Evolutionary conservation across 92 coral and sea anemone genomes (phyloP), one percentile per base, ranked within the genome.

Genomic region (Paramuricea clavata): DNA sequence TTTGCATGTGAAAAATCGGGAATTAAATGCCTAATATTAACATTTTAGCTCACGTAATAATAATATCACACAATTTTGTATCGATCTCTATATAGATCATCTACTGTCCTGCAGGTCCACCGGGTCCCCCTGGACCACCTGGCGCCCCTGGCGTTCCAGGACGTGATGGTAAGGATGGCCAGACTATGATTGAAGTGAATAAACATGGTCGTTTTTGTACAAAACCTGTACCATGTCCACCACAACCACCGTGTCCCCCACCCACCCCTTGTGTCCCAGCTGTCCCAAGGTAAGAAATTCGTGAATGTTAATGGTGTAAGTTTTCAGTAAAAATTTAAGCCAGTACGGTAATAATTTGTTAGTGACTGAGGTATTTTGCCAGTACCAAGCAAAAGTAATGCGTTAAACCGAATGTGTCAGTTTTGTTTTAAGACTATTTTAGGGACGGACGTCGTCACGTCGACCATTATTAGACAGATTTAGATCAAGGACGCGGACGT

Each of bases 111-210:
- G 87, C 94, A 27, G 94, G 95, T 52, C 95, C 95, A 5, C 94
- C 95, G 6, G 98, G 98, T 2, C 93, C 95, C 36, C 93, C 98
- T 1, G 98, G 98, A 1, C 91, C 96, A 0, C 89, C 91, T 12
- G 97, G 97, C 6, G 49, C 89, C 0, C 98, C 92, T 41, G 98
- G 98, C 15, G 60, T 94, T n/a, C 93, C 97, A 6, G 97, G 97
- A 13, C 87, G 98, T 62, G 98, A 94, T 75, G 98, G 98, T 10
- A 88, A 93, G 77, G 98, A 94, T 81, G 98, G 98, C 0, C 81
- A 93, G 39, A 93, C 91, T 39, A 83, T 93, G 27, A 93, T 95
- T 15, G 94, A 92, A 7, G 93, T 93, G 56, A 89, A 94, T 87
- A 88, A 92, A 56, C 91, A 69, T 32, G 91, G 92, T 16, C 31